Evolutionary conservation across 1,140 invertebrate genomes (phyloP).

Genomic region (Macrotrachela quadricornifera): DNA sequence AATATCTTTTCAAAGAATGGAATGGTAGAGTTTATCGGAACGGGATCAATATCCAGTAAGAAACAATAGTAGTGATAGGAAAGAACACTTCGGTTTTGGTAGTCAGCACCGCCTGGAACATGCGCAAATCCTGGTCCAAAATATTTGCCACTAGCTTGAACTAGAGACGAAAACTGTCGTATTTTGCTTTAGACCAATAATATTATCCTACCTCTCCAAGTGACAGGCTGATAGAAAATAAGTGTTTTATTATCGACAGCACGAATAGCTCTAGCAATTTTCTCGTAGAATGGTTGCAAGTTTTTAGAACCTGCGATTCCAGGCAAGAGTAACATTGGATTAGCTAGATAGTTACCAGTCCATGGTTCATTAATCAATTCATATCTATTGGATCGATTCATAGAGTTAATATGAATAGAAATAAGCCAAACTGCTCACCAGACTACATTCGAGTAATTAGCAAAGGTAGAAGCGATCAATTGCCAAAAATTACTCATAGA

Average conservation of each 20-base stretch:
- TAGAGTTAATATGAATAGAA: too few relatives aligned
- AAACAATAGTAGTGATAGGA: slow-evolving; percentile 10
- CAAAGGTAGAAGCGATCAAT: slow-evolving; percentile 11
- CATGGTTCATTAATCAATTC: slow-evolving; percentile 18
- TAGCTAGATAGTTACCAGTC: slow-evolving; percentile 14
- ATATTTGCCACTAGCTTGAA: slow-evolving; percentile 9
- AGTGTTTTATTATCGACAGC: slow-evolving; percentile 12
- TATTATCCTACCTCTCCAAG: slow-evolving; percentile 10
- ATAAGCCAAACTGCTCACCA: slow-evolving; percentile 10
- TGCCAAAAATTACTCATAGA: slow-evolving; percentile 13
- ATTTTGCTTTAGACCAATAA: too few relatives aligned
- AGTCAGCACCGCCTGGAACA: background rate
- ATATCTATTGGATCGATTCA: too few relatives aligned
- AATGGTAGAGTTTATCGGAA: slow-evolving; percentile 1
- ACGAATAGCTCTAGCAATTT: slow-evolving; percentile 11
- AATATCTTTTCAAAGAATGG: background rate
- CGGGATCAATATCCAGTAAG: slow-evolving; percentile 3
- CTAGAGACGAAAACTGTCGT: background rate
- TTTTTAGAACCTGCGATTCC: slow-evolving; percentile 13
- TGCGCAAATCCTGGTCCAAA: slow-evolving; percentile 7
- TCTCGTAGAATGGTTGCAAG: slow-evolving; percentile 14
- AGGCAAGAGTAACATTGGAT: slow-evolving; percentile 13
- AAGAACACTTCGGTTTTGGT: background rate
- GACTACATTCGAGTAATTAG: slow-evolving; percentile 9
- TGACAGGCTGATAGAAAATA: slow-evolving; percentile 19